Evolutionary conservation across 2,113 vertebrate genomes (phyloP).

Genomic region (Neomonachus schauinslandi): DNA sequence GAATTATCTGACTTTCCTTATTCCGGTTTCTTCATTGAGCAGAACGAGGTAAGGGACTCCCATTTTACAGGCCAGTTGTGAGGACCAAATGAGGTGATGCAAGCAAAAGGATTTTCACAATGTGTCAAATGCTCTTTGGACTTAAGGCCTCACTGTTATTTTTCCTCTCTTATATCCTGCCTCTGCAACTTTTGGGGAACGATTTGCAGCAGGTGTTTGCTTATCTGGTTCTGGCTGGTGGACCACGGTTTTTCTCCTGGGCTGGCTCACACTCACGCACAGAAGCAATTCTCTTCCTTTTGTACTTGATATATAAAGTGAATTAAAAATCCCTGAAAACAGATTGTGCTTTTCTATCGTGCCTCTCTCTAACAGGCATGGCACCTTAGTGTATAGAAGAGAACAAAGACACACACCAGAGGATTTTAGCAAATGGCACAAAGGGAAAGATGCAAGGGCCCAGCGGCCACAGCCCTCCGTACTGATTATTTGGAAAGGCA

Average conservation of each 20-base stretch:
- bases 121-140: neutral
- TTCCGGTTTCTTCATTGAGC: neutral
- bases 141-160: neutral
- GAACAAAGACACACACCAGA: neutral
- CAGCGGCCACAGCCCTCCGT: neutral
- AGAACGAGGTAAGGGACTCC: neutral
- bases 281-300: conserved; percentile 56
- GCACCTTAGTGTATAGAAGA: neutral
- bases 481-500: neutral
- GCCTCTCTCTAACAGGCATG: neutral
- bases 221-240: neutral
- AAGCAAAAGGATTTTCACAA: neutral
- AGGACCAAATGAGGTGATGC: neutral
- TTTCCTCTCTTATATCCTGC: neutral
- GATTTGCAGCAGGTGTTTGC: conserved; percentile 50
- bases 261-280: neutral
- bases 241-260: conserved; percentile 30
- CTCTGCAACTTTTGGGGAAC: conserved; percentile 12
- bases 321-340: conserved; percentile 53
- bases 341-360: conserved; percentile 1
- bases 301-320: conserved; percentile 51
- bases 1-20: neutral
- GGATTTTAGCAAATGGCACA: neutral
- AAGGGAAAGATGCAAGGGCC: neutral
- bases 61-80: neutral